phyloP scores from a whole-genome alignment of 2,888 invertebrate genomes.

The Dinocampus coccinellae region DNA sequence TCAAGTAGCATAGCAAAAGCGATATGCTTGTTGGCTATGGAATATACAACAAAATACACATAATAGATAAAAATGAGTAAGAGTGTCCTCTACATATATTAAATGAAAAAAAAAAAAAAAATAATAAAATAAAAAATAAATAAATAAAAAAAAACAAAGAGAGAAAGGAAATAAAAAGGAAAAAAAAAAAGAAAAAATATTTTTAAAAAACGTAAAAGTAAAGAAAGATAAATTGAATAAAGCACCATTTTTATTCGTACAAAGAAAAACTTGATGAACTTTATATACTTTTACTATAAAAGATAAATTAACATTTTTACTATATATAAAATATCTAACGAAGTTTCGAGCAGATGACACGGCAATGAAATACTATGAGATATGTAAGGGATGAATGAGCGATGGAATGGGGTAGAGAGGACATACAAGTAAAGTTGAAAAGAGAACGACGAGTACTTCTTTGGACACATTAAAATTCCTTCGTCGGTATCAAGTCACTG shows the following conservation, averaged over 20 bases:
- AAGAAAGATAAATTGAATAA: neutral
- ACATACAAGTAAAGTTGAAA: neutral
- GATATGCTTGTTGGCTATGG: constrained; percentile 6
- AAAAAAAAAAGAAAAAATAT: too few relatives aligned
- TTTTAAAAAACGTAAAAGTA: too few relatives aligned
- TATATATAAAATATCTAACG: constrained; percentile 11
- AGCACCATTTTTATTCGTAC: neutral
- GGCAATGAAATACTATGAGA: constrained; percentile 31
- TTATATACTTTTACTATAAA: neutral
- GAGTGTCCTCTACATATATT: neutral
- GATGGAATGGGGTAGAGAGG: constrained; percentile 23
- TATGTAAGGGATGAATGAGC: constrained; percentile 35
- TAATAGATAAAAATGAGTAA: neutral
- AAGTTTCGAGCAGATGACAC: constrained; percentile 22
- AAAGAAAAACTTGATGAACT: neutral
- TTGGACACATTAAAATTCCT: constrained; percentile 47
- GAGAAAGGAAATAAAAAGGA: too few relatives aligned
- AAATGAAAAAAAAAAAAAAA: neutral
- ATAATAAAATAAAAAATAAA: too few relatives aligned
- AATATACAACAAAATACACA: neutral
- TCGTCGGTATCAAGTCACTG: constrained; percentile 44
- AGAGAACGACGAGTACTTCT: constrained; percentile 26
- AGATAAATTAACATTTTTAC: constrained; percentile 16
- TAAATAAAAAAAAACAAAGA: too few relatives aligned
- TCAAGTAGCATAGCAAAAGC: constrained; percentile 20